Evolutionary conservation across 2,797 vertebrate genomes (phyloP).

Genomic region (Anableps anableps): DNA sequence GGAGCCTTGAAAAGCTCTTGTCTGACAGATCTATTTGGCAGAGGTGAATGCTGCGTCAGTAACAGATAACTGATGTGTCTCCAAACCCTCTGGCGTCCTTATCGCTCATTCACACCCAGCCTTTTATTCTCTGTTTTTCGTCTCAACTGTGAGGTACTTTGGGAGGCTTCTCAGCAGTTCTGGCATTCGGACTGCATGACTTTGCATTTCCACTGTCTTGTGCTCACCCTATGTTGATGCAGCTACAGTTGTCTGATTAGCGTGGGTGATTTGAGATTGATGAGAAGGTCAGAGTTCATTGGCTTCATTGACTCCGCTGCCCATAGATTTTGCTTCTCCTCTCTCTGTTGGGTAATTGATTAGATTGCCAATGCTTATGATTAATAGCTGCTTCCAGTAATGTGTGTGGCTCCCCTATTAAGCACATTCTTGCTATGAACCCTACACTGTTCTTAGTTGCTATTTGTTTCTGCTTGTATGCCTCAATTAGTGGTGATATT

Average conservation of each 20-base stretch:
- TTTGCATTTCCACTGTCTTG: not conserved
- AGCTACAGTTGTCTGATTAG: slow-evolving; percentile 59
- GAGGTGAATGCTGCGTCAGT: slow-evolving; percentile 50
- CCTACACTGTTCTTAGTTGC: slow-evolving; percentile 9
- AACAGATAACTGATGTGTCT: slow-evolving; percentile 65
- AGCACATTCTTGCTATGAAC: slow-evolving; percentile 22
- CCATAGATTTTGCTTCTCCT: slow-evolving; percentile 72
- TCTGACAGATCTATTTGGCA: slow-evolving; percentile 65
- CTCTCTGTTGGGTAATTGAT: slow-evolving; percentile 65
- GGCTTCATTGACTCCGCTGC: slow-evolving; percentile 62
- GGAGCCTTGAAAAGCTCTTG: slow-evolving; percentile 54
- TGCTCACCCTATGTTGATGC: slow-evolving; percentile 20
- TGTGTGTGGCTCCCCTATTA: slow-evolving; percentile 32
- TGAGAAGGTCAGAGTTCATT: slow-evolving; percentile 69
- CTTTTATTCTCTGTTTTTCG: slow-evolving; percentile 1
- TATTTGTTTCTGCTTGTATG: slow-evolving; percentile 8
- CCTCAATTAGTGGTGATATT: slow-evolving; percentile 3
- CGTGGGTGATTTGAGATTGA: slow-evolving; percentile 35
- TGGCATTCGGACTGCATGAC: not conserved
- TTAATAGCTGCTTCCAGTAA: slow-evolving; percentile 54
- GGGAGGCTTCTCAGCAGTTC: slow-evolving; percentile 10
- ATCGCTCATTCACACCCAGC: slow-evolving; percentile 44
- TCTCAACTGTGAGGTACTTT: slow-evolving; percentile 38
- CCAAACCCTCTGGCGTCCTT: slow-evolving; percentile 26
- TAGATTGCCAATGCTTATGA: slow-evolving; percentile 60